Evolutionary conservation across 2,797 vertebrate species (phyloP).

Genomic region (Platyrinchus mystaceus): DNA sequence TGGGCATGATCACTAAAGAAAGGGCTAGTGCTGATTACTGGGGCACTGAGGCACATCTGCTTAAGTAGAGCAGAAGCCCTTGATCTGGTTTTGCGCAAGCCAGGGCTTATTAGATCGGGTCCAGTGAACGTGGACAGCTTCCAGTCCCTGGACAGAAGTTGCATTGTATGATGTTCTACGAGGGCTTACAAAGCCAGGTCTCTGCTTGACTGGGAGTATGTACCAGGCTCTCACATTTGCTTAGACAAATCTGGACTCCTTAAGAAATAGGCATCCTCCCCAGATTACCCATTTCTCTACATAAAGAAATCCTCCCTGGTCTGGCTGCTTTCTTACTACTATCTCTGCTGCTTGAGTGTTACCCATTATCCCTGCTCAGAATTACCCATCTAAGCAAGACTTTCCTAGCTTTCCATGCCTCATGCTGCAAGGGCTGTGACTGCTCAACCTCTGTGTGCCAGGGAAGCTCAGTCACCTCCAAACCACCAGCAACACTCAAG

Average conservation of each 20-base stretch:
- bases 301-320: background rate
- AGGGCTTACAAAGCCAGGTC: background rate
- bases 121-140: background rate
- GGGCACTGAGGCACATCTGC: background rate
- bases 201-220: background rate
- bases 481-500: background rate
- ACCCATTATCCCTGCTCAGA: background rate
- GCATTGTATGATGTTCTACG: background rate
- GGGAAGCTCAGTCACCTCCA: background rate
- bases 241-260: background rate
- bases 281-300: background rate
- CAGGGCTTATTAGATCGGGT: slow-evolving; percentile 8
- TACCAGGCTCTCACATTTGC: background rate
- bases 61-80: slow-evolving; percentile 4
- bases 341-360: background rate
- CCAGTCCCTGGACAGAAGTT: slow-evolving; percentile 22
- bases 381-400: background rate
- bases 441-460: background rate
- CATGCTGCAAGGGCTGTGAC: background rate
- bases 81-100: background rate
- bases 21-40: background rate
- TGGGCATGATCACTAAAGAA: background rate
- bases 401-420: background rate
- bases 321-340: background rate
- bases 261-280: background rate